A percentile compares a stretch with the other conserved stretches of the same genome.
phyloP scores from a whole-genome alignment of 2,113 vertebrate species.

The Neogale vison region DNA sequence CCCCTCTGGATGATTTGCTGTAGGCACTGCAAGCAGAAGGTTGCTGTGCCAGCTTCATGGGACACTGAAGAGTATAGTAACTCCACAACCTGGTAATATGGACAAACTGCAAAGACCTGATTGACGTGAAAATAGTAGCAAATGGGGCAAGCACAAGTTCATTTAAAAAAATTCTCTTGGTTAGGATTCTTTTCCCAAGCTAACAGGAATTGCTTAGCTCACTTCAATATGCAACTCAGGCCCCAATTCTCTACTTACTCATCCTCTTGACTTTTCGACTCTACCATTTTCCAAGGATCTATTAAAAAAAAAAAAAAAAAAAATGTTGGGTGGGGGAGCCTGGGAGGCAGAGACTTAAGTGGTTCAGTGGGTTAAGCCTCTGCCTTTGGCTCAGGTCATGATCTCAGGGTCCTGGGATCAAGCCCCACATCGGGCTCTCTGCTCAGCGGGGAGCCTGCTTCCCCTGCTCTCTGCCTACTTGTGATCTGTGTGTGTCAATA shows the following conservation, averaged over 20 bases:
- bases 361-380: neutral
- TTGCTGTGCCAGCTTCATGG: neutral
- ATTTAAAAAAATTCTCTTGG: neutral
- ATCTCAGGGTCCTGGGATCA: too few species aligned
- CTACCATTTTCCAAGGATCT: neutral
- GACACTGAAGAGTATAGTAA: neutral
- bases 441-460: too few species aligned
- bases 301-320: neutral
- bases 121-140: neutral
- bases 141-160: neutral
- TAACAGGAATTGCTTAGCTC: neutral
- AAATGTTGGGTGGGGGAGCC: neutral
- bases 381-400: too few species aligned
- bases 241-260: neutral
- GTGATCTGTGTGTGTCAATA: too few species aligned
- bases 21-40: conserved; percentile 32
- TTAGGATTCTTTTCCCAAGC: conserved; percentile 40
- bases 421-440: too few species aligned
- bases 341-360: neutral
- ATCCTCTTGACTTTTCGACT: neutral
- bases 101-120: conserved; percentile 8
- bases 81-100: neutral
- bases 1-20: conserved; percentile 21
- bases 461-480: neutral
- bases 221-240: conserved; percentile 27